These are phyloP conservation scores for Diadegma fenestrale DNA, from an alignment of 2,888 invertebrate species.

Conservation along the genomic window DNA sequence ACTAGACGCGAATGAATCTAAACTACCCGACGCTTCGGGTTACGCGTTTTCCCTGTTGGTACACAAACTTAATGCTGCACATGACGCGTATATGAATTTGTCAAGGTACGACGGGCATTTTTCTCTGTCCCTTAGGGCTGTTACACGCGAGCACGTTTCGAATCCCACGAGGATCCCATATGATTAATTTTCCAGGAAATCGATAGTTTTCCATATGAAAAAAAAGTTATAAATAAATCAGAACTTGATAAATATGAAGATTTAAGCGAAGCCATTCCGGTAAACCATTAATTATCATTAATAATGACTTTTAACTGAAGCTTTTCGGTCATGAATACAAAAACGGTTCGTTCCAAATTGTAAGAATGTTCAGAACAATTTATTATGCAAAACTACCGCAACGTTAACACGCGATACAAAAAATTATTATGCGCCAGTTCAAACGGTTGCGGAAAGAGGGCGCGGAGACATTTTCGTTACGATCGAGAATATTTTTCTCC, in stretches of 20 bases:
- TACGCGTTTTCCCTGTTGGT: conserved; percentile 44
- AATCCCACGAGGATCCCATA: background rate
- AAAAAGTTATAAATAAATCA: background rate
- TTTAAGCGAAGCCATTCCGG: background rate
- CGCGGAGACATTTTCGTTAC: background rate
- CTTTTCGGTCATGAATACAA: background rate
- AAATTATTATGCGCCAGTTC: background rate
- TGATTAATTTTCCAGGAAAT: background rate
- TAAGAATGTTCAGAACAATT: background rate
- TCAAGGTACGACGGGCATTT: conserved; percentile 16
- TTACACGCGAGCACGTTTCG: background rate
- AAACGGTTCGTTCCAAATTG: background rate
- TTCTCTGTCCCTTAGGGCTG: background rate
- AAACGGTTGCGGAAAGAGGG: background rate
- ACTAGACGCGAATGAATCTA: conserved; percentile 54
- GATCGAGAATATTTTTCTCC: background rate
- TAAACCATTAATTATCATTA: no score
- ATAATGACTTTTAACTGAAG: background rate
- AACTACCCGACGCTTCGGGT: conserved; percentile 50
- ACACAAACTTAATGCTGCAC: conserved; percentile 38
- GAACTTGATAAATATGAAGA: background rate
- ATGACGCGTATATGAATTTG: conserved; percentile 29
- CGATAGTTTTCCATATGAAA: background rate
- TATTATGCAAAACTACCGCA: background rate
- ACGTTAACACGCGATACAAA: conserved; percentile 6